Evolutionary conservation across 2,888 invertebrate genomes (phyloP), one percentile per base, ranked within the genome.

Genomic region (Drepanosiphum platanoidis): DNA sequence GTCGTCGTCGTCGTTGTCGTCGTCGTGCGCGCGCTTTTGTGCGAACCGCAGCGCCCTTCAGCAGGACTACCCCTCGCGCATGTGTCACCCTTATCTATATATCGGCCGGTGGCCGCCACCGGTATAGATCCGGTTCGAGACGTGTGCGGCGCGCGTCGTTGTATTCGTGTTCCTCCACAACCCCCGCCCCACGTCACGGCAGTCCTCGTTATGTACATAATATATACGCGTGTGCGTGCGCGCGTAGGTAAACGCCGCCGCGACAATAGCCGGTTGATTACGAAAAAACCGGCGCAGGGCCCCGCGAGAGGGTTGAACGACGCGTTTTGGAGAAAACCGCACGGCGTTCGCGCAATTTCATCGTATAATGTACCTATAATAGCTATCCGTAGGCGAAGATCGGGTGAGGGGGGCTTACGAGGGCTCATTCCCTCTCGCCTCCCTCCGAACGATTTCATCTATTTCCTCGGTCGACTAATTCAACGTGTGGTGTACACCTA

Each of bases 81-180:
- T 66, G 27, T 13, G 3, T 32, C 7, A 34, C 15, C 42, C 72
- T 13, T 46, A 18, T 18, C 13, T 32, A 30, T 22, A 18, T 46
- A 32, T 42, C n/a, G 2, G 7, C 66, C 68, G 34, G 18, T 30
- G 64, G 32, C 4, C 34, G 36, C 22, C 36, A 18, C 66, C 9
- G 61, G 61, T 42, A 42, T n/a, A n/a, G 64, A 78, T 64, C 77
- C 77, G 77, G 77, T 78, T 77, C 39, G n/a, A n/a, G n/a, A 61
- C 11, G 36, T 0, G 18, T 70, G 46, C n/a, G n/a, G 36, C 27
- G 46, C 32, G 30, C 22, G 13, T 3, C 32, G 32, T 66, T 34
- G 32, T 58, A 18, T 18, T 58, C 7, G 32, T 30, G 32, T 34
- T 64, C 27, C 3, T 66, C 66, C 30, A n/a, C n/a, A 46, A 13